Conservation (phyloP, 2,888 invertebrate species). For the Phlogophora meticulosa region DNA sequence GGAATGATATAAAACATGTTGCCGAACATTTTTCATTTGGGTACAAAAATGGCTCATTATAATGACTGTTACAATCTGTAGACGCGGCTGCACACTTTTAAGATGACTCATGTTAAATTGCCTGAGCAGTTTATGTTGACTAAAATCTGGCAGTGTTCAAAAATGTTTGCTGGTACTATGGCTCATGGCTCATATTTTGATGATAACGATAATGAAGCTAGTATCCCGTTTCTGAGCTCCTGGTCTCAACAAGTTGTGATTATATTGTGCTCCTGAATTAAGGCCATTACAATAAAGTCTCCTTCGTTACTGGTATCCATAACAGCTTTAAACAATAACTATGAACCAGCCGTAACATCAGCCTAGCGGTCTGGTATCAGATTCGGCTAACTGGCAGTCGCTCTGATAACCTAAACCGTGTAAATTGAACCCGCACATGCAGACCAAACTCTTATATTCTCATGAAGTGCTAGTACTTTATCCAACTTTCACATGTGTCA, state of each 20-base stretch:
- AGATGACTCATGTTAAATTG: not conserved
- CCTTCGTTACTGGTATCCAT: slow-evolving; percentile 53
- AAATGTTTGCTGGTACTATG: too few relatives aligned
- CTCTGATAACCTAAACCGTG: slow-evolving; percentile 43
- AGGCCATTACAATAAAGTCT: slow-evolving; percentile 58
- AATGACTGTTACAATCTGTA: slow-evolving; percentile 12
- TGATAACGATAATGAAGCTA: not conserved
- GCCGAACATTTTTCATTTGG: slow-evolving; percentile 43
- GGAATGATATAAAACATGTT: slow-evolving; percentile 66
- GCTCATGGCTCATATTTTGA: too few relatives aligned
- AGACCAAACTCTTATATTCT: slow-evolving; percentile 20
- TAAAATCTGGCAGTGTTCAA: too few relatives aligned
- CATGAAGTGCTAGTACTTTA: slow-evolving; percentile 41
- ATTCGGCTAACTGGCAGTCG: slow-evolving; percentile 50
- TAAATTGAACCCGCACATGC: slow-evolving; percentile 35
- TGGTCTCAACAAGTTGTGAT: slow-evolving; percentile 37
- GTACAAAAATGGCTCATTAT: slow-evolving; percentile 37
- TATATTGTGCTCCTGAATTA: slow-evolving; percentile 23
- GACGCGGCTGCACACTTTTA: not conserved
- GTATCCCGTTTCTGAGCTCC: slow-evolving; percentile 31
- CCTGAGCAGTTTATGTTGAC: too few relatives aligned
- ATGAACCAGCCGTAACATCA: slow-evolving; percentile 52
- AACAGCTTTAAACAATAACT: slow-evolving; percentile 47
- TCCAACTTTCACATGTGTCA: slow-evolving; percentile 27
- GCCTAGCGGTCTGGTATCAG: slow-evolving; percentile 49